Conservation (phyloP, 2,888 invertebrate genomes). For the Epirrita christyi region DNA sequence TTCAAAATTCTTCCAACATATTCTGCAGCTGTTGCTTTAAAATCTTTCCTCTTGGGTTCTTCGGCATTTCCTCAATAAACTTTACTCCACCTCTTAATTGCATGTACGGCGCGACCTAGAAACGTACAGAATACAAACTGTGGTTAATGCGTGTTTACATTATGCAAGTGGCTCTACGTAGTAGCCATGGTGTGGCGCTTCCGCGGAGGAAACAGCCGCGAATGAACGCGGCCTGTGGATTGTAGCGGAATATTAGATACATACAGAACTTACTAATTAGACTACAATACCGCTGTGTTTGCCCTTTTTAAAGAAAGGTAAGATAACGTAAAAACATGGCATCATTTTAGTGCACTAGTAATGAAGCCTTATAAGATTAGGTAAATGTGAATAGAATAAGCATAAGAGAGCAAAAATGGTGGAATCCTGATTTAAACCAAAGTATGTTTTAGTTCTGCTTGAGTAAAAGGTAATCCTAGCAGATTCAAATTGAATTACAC, state of each 20-base stretch:
- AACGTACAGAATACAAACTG: slow-evolving; percentile 38
- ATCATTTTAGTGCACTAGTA: no score
- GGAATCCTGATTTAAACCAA: no score
- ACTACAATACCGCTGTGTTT: neutral
- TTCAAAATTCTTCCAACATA: slow-evolving; percentile 50
- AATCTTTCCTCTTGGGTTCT: slow-evolving; percentile 89
- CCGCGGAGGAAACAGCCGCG: slow-evolving; percentile 22
- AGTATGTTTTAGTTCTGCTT: no score
- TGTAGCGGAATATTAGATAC: slow-evolving; percentile 1
- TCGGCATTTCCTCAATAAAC: slow-evolving; percentile 88
- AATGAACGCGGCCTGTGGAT: slow-evolving; percentile 12
- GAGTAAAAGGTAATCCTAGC: no score
- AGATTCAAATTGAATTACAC: no score
- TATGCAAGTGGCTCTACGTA: slow-evolving; percentile 35
- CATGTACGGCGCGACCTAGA: slow-evolving; percentile 84
- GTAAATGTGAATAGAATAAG: no score
- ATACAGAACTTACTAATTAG: neutral
- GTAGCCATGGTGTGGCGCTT: slow-evolving; percentile 16
- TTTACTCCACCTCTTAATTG: slow-evolving; percentile 87
- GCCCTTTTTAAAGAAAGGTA: no score
- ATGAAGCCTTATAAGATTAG: no score
- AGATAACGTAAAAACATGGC: no score
- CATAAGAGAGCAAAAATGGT: no score
- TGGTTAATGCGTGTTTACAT: slow-evolving; percentile 38
- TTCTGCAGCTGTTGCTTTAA: slow-evolving; percentile 84